phyloP scores from a whole-genome alignment of 2,797 vertebrate species.

The Sternotherus odoratus region DNA sequence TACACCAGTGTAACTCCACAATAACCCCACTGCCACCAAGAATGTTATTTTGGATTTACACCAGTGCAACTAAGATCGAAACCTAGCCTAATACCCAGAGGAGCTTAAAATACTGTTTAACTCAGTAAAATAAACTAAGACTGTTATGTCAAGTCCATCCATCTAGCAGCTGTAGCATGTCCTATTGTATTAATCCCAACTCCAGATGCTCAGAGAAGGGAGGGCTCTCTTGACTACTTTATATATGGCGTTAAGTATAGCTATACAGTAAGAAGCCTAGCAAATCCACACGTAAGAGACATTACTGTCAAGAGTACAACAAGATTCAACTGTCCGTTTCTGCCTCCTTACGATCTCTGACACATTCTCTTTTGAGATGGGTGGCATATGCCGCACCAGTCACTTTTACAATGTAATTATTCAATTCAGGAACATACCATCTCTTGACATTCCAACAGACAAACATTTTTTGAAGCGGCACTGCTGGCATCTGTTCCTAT shows the following conservation, averaged over 20 bases:
- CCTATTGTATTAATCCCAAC: background rate
- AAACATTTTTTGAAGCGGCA: constrained; percentile 99
- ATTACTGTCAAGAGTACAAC: background rate
- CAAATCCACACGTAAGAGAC: background rate
- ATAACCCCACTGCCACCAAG: background rate
- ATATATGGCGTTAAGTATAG: background rate
- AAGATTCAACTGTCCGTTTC: background rate
- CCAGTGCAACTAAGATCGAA: background rate
- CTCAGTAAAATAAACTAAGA: background rate
- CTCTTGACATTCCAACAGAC: constrained; percentile 97
- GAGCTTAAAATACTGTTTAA: constrained; percentile 1
- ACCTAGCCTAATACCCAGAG: background rate
- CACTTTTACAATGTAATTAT: background rate
- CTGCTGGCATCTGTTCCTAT: constrained; percentile 98
- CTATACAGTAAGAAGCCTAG: background rate
- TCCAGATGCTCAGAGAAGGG: accelerated
- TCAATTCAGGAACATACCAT: constrained; percentile 85
- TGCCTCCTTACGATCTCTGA: background rate
- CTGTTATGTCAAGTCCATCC: background rate
- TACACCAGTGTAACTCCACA: background rate
- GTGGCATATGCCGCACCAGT: background rate
- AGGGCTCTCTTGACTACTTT: background rate
- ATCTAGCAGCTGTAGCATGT: background rate
- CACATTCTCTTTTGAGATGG: background rate
- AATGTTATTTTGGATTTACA: background rate